These are phyloP conservation scores for Aleiodes alternator DNA, from an alignment of 2,888 invertebrate species.

Conservation along the genomic window DNA sequence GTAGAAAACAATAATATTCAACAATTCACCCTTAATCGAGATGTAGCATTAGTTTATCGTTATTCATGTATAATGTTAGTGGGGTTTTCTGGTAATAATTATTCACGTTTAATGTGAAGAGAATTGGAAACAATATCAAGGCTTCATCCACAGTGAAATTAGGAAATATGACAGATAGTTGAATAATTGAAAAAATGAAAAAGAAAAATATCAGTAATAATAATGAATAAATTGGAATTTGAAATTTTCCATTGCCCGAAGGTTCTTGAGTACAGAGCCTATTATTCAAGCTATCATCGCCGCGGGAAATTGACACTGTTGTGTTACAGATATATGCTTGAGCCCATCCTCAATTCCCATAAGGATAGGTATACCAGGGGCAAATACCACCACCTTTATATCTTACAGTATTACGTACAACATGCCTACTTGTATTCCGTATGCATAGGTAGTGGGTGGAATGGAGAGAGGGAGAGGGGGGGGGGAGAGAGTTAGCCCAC, in stretches of 20 bases:
- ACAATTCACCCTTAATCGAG: slow-evolving; percentile 53
- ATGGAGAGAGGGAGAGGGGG: background rate
- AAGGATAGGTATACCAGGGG: slow-evolving; percentile 49
- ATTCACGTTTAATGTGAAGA: slow-evolving; percentile 72
- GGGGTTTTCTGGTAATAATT: slow-evolving; percentile 65
- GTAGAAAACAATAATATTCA: slow-evolving; percentile 61
- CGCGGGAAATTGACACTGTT: slow-evolving; percentile 71
- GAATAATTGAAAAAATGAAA: background rate
- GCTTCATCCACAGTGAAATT: slow-evolving; percentile 50
- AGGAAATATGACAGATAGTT: background rate
- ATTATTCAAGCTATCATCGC: slow-evolving; percentile 70
- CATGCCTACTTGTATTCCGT: slow-evolving; percentile 52
- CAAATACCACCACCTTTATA: slow-evolving; percentile 69
- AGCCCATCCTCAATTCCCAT: slow-evolving; percentile 53
- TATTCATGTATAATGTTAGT: slow-evolving; percentile 66
- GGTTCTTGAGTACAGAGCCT: background rate
- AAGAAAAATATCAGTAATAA: background rate
- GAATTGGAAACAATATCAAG: slow-evolving; percentile 69
- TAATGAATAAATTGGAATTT: background rate
- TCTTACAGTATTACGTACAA: slow-evolving; percentile 64
- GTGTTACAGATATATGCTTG: slow-evolving; percentile 67
- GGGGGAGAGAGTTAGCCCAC: slow-evolving; percentile 44
- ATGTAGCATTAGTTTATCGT: slow-evolving; percentile 68
- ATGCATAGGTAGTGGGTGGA: slow-evolving; percentile 42
- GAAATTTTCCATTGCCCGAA: slow-evolving; percentile 41